Percentiles rank a stretch among this genome's conserved stretches.
phyloP scores from a whole-genome alignment of 2,113 vertebrate species.

The Telmatochromis brichardi region DNA sequence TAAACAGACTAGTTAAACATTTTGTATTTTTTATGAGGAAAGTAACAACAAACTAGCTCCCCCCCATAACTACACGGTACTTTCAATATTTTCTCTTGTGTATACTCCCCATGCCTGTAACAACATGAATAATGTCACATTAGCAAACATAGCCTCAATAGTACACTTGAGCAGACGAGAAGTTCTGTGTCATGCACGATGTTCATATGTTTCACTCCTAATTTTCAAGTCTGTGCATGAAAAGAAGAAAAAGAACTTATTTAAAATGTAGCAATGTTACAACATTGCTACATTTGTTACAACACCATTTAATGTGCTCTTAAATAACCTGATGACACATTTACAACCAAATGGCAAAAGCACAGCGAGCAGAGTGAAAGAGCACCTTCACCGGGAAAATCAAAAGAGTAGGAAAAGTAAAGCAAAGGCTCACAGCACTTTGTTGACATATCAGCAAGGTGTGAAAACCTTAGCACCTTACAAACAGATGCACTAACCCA shows the following conservation, averaged over 20 bases:
- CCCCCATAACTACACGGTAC: no score
- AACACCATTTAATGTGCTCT: not conserved
- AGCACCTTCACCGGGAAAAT: not conserved
- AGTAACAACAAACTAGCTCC: not conserved
- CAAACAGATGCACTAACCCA: not conserved
- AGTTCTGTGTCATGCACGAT: not conserved
- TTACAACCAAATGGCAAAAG: not conserved
- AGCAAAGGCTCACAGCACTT: not conserved
- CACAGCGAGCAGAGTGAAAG: not conserved
- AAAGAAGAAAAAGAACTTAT: not conserved
- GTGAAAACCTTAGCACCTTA: not conserved
- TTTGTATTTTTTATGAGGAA: not conserved
- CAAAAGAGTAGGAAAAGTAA: not conserved
- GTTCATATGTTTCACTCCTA: not conserved
- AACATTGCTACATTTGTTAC: not conserved
- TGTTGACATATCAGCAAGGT: not conserved
- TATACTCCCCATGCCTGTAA: not conserved
- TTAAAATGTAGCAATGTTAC: not conserved
- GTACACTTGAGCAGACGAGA: not conserved
- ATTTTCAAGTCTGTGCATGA: not conserved
- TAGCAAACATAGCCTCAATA: not conserved
- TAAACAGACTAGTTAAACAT: not conserved
- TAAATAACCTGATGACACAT: not conserved
- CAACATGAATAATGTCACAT: not conserved
- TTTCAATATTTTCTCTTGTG: not conserved